Evolutionary conservation across 2,888 invertebrate species (phyloP), one percentile per base, ranked within the genome.

Genomic region (Thecophora atra): DNA sequence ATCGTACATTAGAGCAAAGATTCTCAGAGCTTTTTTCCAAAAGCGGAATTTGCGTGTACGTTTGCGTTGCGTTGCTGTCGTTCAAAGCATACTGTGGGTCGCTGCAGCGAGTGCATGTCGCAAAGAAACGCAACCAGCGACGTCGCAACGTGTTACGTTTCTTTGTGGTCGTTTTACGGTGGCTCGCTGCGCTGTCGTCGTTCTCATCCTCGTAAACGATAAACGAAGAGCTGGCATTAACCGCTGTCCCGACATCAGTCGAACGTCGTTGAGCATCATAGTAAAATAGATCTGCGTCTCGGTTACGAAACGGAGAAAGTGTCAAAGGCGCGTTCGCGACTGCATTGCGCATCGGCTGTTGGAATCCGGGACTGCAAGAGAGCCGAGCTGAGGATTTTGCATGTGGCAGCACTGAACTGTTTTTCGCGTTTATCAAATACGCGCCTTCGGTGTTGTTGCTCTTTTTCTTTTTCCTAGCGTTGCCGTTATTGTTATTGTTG

Each of bases 351-450:
- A 8, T n/a, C 47, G 37, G 37, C 37, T 6, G 2, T 11, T 26
- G 67, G 21, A 75, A 74, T 52, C 71, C 73, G 37, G 80, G 78
- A 21, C 62, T 37, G 37, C 37, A 37, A 37, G 71, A 6, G 77
- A 76, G 15, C 78, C 76, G 24, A 75, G 15, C 80, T 52, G 75
- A 76, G 0, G 75, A 78, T 77, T 83, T 84, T 65, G 82, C 77
- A 30, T 84, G 83, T 30, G 37, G 37, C 11, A 84, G 83, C 54
- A 83, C 85, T 0, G 84, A 84, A 70, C 84, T 84, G 56, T 81
- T 82, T 73, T 79, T 80, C 0, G 80, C 78, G 37, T 80, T 2
- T 37, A 78, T 15, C 80, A 78, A 70, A 72, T 78, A 47, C 73
- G 73, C 2, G 79, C 37, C 76, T 58, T 76, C 77, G 63, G 77